A percentile compares a stretch with the other conserved stretches of the same genome.
These are phyloP conservation scores for Atherix ibis DNA, from an alignment of 2,888 invertebrate species.

Conservation along the genomic window DNA sequence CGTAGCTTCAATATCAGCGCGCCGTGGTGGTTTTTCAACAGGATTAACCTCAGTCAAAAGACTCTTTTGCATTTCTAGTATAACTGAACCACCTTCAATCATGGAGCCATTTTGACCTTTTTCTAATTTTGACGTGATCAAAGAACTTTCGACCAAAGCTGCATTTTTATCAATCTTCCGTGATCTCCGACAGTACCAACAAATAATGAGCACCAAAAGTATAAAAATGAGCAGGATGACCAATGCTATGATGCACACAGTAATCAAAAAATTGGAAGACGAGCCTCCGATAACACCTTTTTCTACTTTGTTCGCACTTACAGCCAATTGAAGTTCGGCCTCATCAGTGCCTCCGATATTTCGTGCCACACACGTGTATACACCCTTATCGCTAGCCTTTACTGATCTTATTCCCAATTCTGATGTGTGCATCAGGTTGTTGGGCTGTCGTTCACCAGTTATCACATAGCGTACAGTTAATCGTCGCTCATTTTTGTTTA, in stretches of 20 bases:
- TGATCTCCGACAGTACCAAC: constrained; percentile 36
- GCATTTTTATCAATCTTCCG: constrained; percentile 38
- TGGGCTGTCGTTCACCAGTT: constrained; percentile 17
- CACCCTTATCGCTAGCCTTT: constrained; percentile 48
- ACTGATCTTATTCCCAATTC: constrained; percentile 51
- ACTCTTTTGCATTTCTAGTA: constrained; percentile 72
- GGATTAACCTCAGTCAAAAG: constrained; percentile 72
- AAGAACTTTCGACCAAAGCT: constrained; percentile 29
- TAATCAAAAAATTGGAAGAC: constrained; percentile 30
- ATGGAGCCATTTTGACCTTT: constrained; percentile 50
- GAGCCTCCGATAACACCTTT: too few relatives aligned
- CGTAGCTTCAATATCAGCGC: constrained; percentile 57
- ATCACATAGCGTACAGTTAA: constrained; percentile 18
- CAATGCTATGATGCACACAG: constrained; percentile 37
- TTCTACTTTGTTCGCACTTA: constrained; percentile 28
- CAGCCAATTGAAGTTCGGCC: constrained; percentile 50
- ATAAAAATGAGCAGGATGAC: constrained; percentile 40
- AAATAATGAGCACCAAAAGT: constrained; percentile 36
- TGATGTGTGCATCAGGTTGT: constrained; percentile 26
- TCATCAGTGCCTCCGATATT: constrained; percentile 69
- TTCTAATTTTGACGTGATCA: constrained; percentile 31
- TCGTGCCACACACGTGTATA: constrained; percentile 64
- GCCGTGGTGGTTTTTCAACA: constrained; percentile 64
- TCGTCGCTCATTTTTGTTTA: constrained; percentile 35
- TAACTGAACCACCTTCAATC: constrained; percentile 57